Conservation (phyloP, 2,888 invertebrate genomes). For the Bellardia bayeri region DNA sequence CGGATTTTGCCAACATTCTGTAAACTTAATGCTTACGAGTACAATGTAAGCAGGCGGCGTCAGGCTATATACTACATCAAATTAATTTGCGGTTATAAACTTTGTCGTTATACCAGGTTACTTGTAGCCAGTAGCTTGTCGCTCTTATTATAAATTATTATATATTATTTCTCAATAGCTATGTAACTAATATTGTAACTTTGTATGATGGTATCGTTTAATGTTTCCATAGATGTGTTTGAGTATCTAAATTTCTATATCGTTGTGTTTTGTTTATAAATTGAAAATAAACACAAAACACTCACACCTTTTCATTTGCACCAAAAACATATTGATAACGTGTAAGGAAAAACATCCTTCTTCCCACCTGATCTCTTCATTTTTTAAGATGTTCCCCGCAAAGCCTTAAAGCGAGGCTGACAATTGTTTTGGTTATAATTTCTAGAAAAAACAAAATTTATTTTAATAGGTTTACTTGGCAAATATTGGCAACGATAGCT, state of each 20-base stretch:
- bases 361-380: not conserved
- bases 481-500: not conserved
- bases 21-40: too few species aligned
- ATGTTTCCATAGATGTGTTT: not conserved
- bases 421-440: slow-evolving; percentile 6
- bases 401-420: not conserved
- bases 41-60: too few species aligned
- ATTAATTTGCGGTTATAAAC: too few species aligned
- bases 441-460: slow-evolving; percentile 12
- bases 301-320: not conserved
- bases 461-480: not conserved
- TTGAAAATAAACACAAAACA: slow-evolving; percentile 51
- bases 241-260: not conserved
- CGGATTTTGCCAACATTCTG: too few species aligned
- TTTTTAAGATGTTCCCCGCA: slow-evolving; percentile 7
- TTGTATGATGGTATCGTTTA: not conserved
- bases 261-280: slow-evolving; percentile 47
- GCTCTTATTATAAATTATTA: too few species aligned
- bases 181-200: not conserved
- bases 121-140: too few species aligned
- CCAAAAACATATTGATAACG: not conserved
- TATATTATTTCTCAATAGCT: too few species aligned
- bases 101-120: too few species aligned
- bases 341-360: not conserved
- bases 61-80: too few species aligned